These are phyloP conservation scores for Ophion ellenae DNA, from an alignment of 2,888 invertebrate genomes.

Conservation along the genomic window DNA sequence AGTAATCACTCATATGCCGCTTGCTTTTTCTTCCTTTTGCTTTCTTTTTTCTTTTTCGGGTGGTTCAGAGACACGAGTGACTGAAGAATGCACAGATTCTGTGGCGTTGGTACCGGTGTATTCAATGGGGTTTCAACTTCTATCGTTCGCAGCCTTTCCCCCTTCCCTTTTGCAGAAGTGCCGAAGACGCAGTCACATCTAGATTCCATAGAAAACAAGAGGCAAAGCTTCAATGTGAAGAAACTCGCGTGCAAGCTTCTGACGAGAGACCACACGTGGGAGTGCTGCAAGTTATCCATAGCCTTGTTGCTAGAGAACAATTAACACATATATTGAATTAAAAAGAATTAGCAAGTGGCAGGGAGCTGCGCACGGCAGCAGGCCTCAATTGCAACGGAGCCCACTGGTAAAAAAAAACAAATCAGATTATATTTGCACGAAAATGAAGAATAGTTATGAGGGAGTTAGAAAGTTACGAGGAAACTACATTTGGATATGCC, in stretches of 20 bases:
- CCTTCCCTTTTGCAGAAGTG: not conserved
- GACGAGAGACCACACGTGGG: not conserved
- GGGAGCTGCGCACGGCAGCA: slow-evolving; percentile 60
- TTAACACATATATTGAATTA: slow-evolving; percentile 66
- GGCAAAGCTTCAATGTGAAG: not conserved
- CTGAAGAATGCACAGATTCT: not conserved
- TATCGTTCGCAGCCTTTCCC: not conserved
- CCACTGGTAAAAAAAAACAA: slow-evolving; percentile 59
- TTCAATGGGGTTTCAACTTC: not conserved
- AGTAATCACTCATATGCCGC: not conserved
- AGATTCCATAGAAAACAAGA: not conserved
- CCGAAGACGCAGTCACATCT: not conserved
- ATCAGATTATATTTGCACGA: not conserved
- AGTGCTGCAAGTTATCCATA: not conserved
- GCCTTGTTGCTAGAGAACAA: slow-evolving; percentile 12
- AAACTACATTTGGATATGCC: not conserved
- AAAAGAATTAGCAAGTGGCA: slow-evolving; percentile 60
- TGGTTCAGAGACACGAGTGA: not conserved
- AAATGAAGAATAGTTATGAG: slow-evolving; percentile 8
- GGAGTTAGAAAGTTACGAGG: not conserved
- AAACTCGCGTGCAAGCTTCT: not conserved
- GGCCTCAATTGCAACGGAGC: slow-evolving; percentile 61
- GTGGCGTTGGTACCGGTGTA: not conserved
- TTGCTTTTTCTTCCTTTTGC: not conserved
- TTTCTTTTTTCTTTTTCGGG: not conserved